A percentile compares a stretch with the other conserved stretches of the same genome.
phyloP scores from a whole-genome alignment of 2,113 vertebrate species.

The Oryzias melastigma region DNA sequence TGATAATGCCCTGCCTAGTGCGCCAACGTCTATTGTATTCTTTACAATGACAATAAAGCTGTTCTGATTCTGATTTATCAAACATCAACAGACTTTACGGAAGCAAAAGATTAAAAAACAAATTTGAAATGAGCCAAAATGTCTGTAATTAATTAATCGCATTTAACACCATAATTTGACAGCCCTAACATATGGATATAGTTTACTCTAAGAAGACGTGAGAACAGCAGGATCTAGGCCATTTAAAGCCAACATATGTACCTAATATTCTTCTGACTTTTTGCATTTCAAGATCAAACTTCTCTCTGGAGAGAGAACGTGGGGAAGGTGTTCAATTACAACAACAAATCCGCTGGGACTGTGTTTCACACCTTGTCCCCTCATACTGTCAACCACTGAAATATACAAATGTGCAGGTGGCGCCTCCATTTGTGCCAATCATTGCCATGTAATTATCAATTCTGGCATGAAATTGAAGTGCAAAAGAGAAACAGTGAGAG shows the following conservation, averaged over 20 bases:
- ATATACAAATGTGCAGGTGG: constrained; percentile 49
- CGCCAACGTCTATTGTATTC: no score
- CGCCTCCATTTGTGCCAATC: constrained; percentile 44
- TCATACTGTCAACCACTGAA: constrained; percentile 47
- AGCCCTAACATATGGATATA: no score
- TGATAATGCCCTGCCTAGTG: no score
- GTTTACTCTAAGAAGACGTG: no score
- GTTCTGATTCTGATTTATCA: no score
- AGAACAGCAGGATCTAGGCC: no score
- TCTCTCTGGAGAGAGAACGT: constrained; percentile 42
- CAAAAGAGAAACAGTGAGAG: background rate
- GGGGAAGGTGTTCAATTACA: constrained; percentile 62
- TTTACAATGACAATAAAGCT: no score
- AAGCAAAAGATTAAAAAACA: no score
- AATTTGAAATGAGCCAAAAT: no score
- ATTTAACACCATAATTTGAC: no score
- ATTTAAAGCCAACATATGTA: constrained; percentile 26
- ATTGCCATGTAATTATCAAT: constrained; percentile 33
- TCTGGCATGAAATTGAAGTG: constrained; percentile 16
- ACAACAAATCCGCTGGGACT: constrained; percentile 43
- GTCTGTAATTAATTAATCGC: no score
- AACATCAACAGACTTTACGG: no score
- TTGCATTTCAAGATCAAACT: constrained; percentile 29
- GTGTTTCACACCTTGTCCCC: constrained; percentile 55
- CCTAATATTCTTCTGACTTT: constrained; percentile 26